Percentiles rank a stretch among this genome's conserved stretches.
These are phyloP conservation scores for Erebia aethiops DNA, from an alignment of 2,888 invertebrate species.

Conservation along the genomic window DNA sequence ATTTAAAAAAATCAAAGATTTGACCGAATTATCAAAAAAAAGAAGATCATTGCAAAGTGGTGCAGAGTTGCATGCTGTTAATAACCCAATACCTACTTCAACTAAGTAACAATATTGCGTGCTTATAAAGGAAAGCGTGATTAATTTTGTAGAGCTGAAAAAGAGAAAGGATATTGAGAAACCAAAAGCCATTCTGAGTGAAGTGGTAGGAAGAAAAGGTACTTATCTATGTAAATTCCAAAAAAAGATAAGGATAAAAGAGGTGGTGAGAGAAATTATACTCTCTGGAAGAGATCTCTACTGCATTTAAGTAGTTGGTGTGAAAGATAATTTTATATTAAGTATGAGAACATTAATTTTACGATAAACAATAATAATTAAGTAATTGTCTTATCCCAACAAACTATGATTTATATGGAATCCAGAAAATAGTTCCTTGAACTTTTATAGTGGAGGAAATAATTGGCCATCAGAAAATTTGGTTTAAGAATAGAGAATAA, in stretches of 20 bases:
- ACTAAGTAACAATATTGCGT: slow-evolving; percentile 5
- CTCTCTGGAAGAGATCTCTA: too few relatives aligned
- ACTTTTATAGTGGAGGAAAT: too few relatives aligned
- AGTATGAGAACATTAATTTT: too few relatives aligned
- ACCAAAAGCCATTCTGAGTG: slow-evolving; percentile 18
- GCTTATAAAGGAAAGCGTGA: slow-evolving; percentile 20
- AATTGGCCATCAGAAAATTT: too few relatives aligned
- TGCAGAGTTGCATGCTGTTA: slow-evolving; percentile 35
- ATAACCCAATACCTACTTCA: slow-evolving; percentile 18
- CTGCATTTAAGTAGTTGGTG: too few relatives aligned
- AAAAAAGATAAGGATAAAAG: too few relatives aligned
- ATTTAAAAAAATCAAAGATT: not conserved
- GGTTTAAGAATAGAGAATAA: not conserved
- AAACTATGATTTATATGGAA: too few relatives aligned
- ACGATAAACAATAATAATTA: too few relatives aligned
- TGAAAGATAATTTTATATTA: too few relatives aligned
- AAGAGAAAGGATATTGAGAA: slow-evolving; percentile 14
- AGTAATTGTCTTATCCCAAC: too few relatives aligned
- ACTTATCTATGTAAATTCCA: not conserved
- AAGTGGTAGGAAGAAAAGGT: not conserved
- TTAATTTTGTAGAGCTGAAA: slow-evolving; percentile 19
- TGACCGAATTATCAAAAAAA: not conserved
- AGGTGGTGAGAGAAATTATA: too few relatives aligned
- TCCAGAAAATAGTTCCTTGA: too few relatives aligned
- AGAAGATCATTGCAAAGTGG: slow-evolving; percentile 15